Conservation (phyloP, 2,113 vertebrate species). For the Engraulis encrasicolus region DNA sequence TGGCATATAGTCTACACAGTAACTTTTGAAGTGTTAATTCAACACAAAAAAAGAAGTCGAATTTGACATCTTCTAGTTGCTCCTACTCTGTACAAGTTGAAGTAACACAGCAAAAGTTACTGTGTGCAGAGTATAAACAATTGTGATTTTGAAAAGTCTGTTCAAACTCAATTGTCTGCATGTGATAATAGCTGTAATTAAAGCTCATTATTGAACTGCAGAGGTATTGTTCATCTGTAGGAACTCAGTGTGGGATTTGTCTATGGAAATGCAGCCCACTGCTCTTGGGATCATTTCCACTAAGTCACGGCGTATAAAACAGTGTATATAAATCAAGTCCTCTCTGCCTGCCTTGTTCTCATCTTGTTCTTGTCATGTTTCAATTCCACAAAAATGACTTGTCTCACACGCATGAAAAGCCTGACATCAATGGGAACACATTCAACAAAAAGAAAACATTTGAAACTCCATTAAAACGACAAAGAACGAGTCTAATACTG, state of each 20-base stretch:
- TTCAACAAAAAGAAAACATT: slow-evolving; percentile 9
- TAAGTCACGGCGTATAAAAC: neutral
- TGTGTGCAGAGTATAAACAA: no score
- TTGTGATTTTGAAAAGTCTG: neutral
- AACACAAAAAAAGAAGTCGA: no score
- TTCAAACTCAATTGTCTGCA: neutral
- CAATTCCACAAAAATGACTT: neutral
- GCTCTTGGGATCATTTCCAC: neutral
- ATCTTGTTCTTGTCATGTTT: neutral
- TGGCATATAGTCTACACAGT: no score
- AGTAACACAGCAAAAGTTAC: no score
- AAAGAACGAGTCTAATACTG: slow-evolving; percentile 6
- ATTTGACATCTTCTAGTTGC: no score
- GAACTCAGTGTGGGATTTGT: neutral
- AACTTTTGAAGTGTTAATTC: no score
- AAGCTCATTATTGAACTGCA: neutral
- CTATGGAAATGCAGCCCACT: neutral
- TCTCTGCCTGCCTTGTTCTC: neutral
- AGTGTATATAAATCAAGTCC: neutral
- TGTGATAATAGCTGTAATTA: neutral
- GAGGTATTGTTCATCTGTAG: neutral
- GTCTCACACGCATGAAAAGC: neutral
- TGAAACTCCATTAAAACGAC: neutral
- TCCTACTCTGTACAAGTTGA: no score
- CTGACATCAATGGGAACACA: neutral